Conservation (phyloP, 2,888 invertebrate species). For the Orchesella flavescens region DNA sequence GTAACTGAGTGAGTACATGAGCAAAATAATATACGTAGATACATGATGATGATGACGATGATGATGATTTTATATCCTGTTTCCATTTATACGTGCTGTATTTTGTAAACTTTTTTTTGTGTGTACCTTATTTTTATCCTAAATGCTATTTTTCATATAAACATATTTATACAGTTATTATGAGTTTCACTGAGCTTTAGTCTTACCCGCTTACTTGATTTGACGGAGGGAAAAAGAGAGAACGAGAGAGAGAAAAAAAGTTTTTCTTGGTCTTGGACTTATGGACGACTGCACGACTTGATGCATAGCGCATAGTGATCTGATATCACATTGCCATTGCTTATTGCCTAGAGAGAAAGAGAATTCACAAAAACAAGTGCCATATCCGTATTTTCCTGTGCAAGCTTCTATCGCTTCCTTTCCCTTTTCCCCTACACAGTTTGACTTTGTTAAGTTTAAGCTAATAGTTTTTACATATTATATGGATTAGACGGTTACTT, state of each 20-base stretch:
- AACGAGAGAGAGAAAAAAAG: neutral
- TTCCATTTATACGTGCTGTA: conserved; percentile 26
- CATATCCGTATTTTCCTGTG: conserved; percentile 29
- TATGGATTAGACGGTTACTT: neutral
- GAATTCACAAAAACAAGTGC: neutral
- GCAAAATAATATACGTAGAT: no score
- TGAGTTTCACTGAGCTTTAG: conserved; percentile 29
- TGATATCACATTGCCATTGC: neutral
- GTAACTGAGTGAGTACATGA: no score
- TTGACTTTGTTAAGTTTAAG: neutral
- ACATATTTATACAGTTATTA: conserved; percentile 20
- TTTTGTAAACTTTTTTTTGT: conserved; percentile 22
- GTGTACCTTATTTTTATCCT: conserved; percentile 21
- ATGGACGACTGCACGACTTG: neutral
- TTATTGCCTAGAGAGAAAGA: neutral
- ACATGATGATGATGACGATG: no score
- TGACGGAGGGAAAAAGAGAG: neutral
- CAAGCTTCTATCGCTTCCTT: neutral
- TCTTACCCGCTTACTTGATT: conserved; percentile 17
- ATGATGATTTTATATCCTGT: conserved; percentile 50
- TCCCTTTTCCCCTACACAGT: neutral
- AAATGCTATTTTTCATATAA: conserved; percentile 11
- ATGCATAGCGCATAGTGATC: neutral
- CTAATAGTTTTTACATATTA: neutral
- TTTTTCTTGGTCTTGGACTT: conserved; percentile 21